phyloP scores from a whole-genome alignment of 2,888 invertebrate genomes.

The Alsophila aescularia region DNA sequence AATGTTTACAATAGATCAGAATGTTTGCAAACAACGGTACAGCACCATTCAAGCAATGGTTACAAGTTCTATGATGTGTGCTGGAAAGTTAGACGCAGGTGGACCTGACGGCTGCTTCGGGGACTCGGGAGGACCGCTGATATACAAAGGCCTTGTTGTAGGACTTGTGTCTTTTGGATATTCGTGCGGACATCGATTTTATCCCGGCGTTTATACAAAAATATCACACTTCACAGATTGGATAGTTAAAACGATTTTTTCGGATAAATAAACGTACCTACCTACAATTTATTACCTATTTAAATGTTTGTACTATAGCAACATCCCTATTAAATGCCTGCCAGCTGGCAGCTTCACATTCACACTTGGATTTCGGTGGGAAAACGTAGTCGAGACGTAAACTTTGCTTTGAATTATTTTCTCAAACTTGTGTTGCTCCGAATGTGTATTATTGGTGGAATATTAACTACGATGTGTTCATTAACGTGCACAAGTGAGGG shows the following conservation, averaged over 20 bases:
- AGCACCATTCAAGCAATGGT: conserved; percentile 64
- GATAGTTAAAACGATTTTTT: conserved; percentile 65
- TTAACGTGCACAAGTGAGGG: no score
- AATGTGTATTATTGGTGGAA: no score
- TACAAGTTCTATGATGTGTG: conserved; percentile 72
- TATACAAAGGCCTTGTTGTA: conserved; percentile 73
- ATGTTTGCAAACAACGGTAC: conserved; percentile 62
- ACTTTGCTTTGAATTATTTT: no score
- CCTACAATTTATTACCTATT: no score
- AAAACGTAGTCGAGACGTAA: no score
- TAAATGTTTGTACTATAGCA: neutral
- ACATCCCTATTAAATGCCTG: neutral
- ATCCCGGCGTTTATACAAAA: conserved; percentile 77
- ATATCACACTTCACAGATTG: conserved; percentile 72
- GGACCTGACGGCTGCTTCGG: conserved; percentile 76
- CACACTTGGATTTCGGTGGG: no score
- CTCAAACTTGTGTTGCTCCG: no score
- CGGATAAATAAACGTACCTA: conserved; percentile 67
- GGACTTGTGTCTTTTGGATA: conserved; percentile 76
- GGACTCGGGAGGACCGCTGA: conserved; percentile 74
- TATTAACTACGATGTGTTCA: no score
- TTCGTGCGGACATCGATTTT: conserved; percentile 71
- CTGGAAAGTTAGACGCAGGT: conserved; percentile 65
- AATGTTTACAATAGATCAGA: conserved; percentile 60
- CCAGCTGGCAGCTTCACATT: no score